These are phyloP conservation scores for Pecten maximus DNA, from an alignment of 2,888 invertebrate genomes.

Conservation along the genomic window DNA sequence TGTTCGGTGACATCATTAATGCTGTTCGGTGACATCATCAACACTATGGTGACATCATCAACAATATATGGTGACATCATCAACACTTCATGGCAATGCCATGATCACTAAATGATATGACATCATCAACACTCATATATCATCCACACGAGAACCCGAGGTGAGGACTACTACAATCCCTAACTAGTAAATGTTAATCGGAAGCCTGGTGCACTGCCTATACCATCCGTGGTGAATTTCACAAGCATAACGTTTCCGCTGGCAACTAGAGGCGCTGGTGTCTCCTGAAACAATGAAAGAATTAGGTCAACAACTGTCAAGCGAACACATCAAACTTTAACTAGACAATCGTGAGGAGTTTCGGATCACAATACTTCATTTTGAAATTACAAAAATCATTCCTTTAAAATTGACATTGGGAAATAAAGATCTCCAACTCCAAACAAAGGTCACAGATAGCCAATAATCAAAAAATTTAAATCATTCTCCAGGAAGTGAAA, in stretches of 20 bases:
- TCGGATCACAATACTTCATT: too few species aligned
- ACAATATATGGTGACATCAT: background rate
- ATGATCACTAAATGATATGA: background rate
- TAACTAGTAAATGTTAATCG: constrained; percentile 68
- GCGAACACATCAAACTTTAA: too few species aligned
- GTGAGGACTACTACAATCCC: too few species aligned
- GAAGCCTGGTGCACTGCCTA: constrained; percentile 67
- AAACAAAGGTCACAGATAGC: too few species aligned
- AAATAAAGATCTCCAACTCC: too few species aligned
- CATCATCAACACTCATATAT: background rate
- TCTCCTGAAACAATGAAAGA: constrained; percentile 61
- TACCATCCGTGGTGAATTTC: constrained; percentile 67
- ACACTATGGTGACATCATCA: background rate
- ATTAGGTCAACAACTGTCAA: background rate
- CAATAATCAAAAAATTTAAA: too few species aligned
- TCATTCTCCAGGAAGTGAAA: too few species aligned
- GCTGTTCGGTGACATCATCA: too few species aligned
- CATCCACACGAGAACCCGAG: background rate
- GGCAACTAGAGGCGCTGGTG: constrained; percentile 61
- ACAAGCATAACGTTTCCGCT: constrained; percentile 65
- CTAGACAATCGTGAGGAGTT: too few species aligned
- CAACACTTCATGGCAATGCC: background rate
- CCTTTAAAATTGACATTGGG: too few species aligned
- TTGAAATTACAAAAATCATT: too few species aligned
- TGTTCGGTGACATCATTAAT: background rate